Percentiles rank a stretch among this genome's conserved stretches.
Conservation (phyloP, 2,113 vertebrate genomes). For the Scalopus aquaticus region DNA sequence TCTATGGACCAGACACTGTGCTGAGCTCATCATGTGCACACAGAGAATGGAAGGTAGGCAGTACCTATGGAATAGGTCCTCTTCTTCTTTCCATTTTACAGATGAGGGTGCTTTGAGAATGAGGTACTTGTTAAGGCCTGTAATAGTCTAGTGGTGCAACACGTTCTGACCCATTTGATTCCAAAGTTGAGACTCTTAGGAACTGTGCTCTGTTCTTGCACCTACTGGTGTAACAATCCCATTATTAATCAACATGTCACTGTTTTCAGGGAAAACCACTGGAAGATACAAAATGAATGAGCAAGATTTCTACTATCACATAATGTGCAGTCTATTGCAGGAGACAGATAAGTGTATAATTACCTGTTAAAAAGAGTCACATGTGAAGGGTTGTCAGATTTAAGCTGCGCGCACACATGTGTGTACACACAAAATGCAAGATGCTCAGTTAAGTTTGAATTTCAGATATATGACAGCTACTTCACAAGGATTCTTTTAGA, state of each 20-base stretch:
- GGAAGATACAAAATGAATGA: neutral
- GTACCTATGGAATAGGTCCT: neutral
- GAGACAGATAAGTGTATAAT: no score
- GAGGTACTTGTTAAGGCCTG: neutral
- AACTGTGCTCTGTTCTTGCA: neutral
- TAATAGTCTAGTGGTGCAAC: neutral
- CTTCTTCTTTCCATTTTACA: neutral
- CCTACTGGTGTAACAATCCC: neutral
- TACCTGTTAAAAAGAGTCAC: neutral
- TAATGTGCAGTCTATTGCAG: neutral
- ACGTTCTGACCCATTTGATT: neutral
- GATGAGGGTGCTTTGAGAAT: neutral
- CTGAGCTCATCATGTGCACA: neutral
- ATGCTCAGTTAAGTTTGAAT: neutral
- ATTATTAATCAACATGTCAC: neutral
- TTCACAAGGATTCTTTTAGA: neutral
- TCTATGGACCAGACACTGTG: neutral
- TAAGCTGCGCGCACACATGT: neutral
- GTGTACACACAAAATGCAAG: neutral
- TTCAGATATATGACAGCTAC: neutral
- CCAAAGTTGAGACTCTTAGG: neutral
- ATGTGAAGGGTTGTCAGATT: neutral
- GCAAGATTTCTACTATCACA: neutral
- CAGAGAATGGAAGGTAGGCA: neutral
- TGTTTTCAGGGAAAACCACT: neutral